Evolutionary conservation across 2,888 invertebrate genomes (phyloP), one percentile per base, ranked within the genome.

Genomic region (Incurvaria masculella): DNA sequence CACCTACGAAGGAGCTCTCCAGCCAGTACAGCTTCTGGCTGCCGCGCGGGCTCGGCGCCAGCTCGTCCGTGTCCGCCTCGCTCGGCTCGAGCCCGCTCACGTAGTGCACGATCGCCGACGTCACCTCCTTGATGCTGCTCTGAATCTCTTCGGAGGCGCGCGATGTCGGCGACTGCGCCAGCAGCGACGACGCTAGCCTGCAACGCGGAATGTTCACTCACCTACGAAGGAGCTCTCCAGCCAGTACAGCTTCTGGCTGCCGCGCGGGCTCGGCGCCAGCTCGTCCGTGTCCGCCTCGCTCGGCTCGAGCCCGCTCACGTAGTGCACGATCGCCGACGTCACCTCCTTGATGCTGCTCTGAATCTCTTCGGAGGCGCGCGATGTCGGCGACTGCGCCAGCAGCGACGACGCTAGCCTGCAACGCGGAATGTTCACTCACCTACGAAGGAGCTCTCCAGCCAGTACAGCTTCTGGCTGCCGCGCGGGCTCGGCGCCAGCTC

Each of bases 371-470:
- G 80, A 76, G 1, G 80, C 76, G 55, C 79, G 80, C 42, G 79
- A 69, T 40, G 75, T 71, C 45, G 27, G 54, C 44, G 69, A 72
- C 56, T 80, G 76, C 46, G 82, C 75, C 53, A 87, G 72, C 46
- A 88, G 64, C 4, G 85, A 84, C 55, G 85, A 86, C 41, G 88
- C 88, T 69, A 88, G 69, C 61, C 88, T 84, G 66, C 3, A 69
- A 68, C 4, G n/a, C n/a, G n/a, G n/a, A n/a, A n/a, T n/a, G n/a
- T n/a, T n/a, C n/a, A n/a, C n/a, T n/a, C n/a, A n/a, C n/a, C n/a
- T n/a, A n/a, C n/a, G n/a, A 95, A 95, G 55, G 93, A 94, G 71
- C 93, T 94, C 70, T 95, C 94, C 66, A 94, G 82, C 94, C 94
- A 94, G 69, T 88, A 91, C 61, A 92, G 69, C 61, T 85, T 85